Evolutionary conservation across 2,113 vertebrate genomes (phyloP), one percentile per base, ranked within the genome.

Genomic region (Tragelaphus scriptus): DNA sequence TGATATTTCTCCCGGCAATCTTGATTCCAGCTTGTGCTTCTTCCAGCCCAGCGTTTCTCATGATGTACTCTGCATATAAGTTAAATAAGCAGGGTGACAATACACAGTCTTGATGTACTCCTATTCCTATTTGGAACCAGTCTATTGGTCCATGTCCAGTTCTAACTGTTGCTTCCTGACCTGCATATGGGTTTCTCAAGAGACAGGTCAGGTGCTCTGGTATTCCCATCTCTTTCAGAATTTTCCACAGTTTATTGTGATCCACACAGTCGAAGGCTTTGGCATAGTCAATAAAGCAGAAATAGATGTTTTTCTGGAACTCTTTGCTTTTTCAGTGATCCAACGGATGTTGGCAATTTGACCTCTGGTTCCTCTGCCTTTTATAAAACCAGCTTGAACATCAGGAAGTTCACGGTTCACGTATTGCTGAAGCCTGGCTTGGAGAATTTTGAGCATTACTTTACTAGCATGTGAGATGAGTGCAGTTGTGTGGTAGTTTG

Each of bases 91-190:
- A 65, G 15, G 16, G 32, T n/a, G 32, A 65, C 32, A 17, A n/a
- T 9, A n/a, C 2, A 65, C 0, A n/a, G 63, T 1, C 30, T 65
- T 65, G 15, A 65, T 0, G 3, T n/a, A n/a, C 15, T 65, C 30
- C 63, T 65, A n/a, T 65, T n/a, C 30, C 15, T n/a, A n/a, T 65
- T 65, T 65, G 63, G 15, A 65, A 17, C 7, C 15, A 65, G 63
- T 65, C 30, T 65, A 7, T 65, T 65, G 15, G n/a, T 65, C 15
- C 63, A n/a, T 65, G 16, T n/a, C 63, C 30, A 32, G 6, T 32
- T 65, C 30, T n/a, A 65, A 65, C 63, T 65, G 30, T 17, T 32
- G 63, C 30, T 65, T 65, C 7, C 30, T n/a, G 63, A 65, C 30
- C 15, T 17, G 30, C 16, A n/a, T 32, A 8, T 30, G 17, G 7